Evolutionary conservation across 2,888 invertebrate species (phyloP), one percentile per base, ranked within the genome.

Genomic region (Drosophila algonquin): DNA sequence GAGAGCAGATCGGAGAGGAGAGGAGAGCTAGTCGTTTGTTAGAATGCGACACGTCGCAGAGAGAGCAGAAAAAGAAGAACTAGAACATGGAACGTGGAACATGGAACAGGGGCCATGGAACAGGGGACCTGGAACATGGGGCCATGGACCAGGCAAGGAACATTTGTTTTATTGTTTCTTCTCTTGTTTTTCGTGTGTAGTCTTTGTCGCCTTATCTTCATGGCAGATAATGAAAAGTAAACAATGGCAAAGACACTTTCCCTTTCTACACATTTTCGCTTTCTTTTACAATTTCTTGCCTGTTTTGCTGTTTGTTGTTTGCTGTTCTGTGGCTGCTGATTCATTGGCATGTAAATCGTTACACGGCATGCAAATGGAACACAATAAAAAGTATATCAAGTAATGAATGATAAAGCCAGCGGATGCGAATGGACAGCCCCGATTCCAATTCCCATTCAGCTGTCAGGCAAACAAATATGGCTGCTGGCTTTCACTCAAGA

Each of bases 191-290:
- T 86, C 76, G 79, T 77, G 80, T 68, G 67, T 68, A 64, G 75
- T 75, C 77, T 81, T 71, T 64, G 65, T 57, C 55, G 76, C 74
- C 87, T 87, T 88, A 86, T 85, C 85, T 81, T 65, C 74, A 75
- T 18, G 47, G 50, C 71, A 87, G 89, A 87, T 86, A 86, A 86
- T 86, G 87, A 88, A 86, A 87, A 73, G 72, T 75, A 86, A 86
- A 86, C 87, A 88, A 84, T 76, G 53, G 61, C 79, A 53, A 59
- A 73, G 55, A 44, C 71, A 71, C 63, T 75, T 65, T 59, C 24
- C 46, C 47, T 45, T 63, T 24, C 32, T 70, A n/a, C 10, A 16
- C 18, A 12, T 47, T 18, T 7, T 52, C 27, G 14, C 35, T 53
- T 30, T 64, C 18, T 27, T 35, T 21, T 21, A 21, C 21, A 21